Evolutionary conservation across 2,797 vertebrate genomes (phyloP).

Genomic region (Platyrinchus mystaceus): DNA sequence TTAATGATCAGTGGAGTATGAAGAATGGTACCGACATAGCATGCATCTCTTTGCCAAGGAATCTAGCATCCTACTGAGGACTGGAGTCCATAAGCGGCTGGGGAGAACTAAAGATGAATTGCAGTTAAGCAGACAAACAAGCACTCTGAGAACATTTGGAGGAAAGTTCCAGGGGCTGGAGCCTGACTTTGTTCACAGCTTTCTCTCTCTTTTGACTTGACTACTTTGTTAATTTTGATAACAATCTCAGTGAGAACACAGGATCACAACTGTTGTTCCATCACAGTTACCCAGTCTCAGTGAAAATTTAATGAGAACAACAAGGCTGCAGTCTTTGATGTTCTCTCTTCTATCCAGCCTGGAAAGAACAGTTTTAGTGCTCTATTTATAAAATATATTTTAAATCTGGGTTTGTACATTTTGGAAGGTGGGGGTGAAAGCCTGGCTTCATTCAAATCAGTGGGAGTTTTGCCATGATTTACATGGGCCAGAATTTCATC

Average conservation of each 20-base stretch:
- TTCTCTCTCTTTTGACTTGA: conserved; percentile 4
- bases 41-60: conserved; percentile 58
- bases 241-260: not conserved
- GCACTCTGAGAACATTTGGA: not conserved
- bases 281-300: not conserved
- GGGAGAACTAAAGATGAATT: conserved; percentile 22
- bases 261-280: not conserved
- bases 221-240: conserved; percentile 32
- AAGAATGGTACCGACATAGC: conserved; percentile 25
- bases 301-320: conserved; percentile 22
- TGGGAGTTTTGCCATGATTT: conserved; percentile 38
- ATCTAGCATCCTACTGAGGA: conserved; percentile 52
- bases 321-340: not conserved
- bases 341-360: not conserved
- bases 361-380: not conserved
- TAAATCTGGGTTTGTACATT: conserved; percentile 11
- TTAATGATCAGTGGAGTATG: conserved; percentile 65
- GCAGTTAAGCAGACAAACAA: conserved; percentile 10
- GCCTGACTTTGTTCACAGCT: not conserved
- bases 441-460: conserved; percentile 36
- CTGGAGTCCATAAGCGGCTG: conserved; percentile 51
- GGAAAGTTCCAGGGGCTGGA: not conserved
- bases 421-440: not conserved
- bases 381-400: conserved; percentile 38
- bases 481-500: conserved; percentile 36